phyloP scores from a whole-genome alignment of 2,888 invertebrate genomes.

The Apantesis nais region DNA sequence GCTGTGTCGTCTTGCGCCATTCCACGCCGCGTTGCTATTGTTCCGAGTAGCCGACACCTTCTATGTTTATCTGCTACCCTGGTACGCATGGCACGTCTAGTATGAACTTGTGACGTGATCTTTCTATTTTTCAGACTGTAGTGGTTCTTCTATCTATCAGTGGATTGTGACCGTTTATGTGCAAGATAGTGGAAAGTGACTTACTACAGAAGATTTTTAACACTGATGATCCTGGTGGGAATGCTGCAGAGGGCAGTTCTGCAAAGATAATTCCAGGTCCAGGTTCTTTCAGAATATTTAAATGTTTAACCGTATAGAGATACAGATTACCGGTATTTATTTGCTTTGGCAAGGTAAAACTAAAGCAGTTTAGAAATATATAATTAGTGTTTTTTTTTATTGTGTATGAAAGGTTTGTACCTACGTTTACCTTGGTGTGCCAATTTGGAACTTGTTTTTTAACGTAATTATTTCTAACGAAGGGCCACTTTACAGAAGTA shows the following conservation, averaged over 20 bases:
- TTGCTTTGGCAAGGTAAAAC: neutral
- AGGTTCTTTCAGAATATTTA: neutral
- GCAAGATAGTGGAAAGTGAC: constrained; percentile 74
- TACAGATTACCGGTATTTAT: neutral
- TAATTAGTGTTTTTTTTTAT: neutral
- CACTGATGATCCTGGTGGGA: constrained; percentile 67
- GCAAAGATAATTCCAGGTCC: constrained; percentile 65
- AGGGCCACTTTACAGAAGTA: neutral
- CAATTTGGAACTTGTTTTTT: constrained; percentile 4
- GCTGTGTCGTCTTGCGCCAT: constrained; percentile 52
- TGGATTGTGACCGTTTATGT: constrained; percentile 78
- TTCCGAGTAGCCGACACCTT: constrained; percentile 62
- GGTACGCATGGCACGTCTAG: constrained; percentile 66
- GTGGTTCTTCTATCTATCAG: constrained; percentile 53
- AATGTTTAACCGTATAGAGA: neutral
- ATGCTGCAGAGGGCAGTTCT: constrained; percentile 56
- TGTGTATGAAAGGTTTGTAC: constrained; percentile 20
- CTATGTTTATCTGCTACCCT: constrained; percentile 72
- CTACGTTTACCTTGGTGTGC: constrained; percentile 19
- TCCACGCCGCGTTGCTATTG: constrained; percentile 61
- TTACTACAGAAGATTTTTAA: constrained; percentile 68
- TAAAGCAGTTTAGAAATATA: neutral
- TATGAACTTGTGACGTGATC: constrained; percentile 73
- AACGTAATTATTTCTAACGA: neutral
- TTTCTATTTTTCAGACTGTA: constrained; percentile 64